Evolutionary conservation across 37 sponge, comb jelly and placozoan genomes (phyloP).

Genomic region (Haliclona indistincta): DNA sequence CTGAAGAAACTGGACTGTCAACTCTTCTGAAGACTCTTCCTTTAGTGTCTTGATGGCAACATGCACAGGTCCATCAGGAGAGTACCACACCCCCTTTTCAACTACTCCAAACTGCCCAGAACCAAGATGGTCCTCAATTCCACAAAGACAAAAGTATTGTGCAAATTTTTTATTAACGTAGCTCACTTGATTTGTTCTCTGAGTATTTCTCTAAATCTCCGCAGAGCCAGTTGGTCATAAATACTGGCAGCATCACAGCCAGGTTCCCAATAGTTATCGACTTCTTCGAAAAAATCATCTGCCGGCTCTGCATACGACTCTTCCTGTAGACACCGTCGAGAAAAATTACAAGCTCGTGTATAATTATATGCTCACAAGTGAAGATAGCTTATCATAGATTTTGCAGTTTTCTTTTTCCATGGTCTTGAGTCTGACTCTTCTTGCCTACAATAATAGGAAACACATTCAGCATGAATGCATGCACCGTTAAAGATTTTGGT

Average conservation of each 20-base stretch:
- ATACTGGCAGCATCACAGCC: constrained; percentile 33
- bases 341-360: too few relatives aligned
- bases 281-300: constrained; percentile 40
- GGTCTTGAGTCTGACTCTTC: too few relatives aligned
- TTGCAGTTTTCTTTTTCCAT: too few relatives aligned
- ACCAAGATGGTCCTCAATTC: constrained; percentile 17
- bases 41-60: constrained; percentile 29
- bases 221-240: constrained; percentile 49
- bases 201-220: constrained; percentile 50
- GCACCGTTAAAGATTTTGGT: too few relatives aligned
- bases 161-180: too few relatives aligned
- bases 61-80: neutral
- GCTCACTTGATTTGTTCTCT: constrained; percentile 46
- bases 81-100: constrained; percentile 19
- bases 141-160: neutral
- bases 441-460: too few relatives aligned
- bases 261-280: constrained; percentile 53
- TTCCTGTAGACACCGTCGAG: too few relatives aligned
- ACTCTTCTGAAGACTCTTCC: neutral
- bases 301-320: too few relatives aligned
- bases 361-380: too few relatives aligned
- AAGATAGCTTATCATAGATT: too few relatives aligned
- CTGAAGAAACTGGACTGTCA: constrained; percentile 17
- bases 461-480: too few relatives aligned
- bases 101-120: constrained; percentile 39